Percentiles rank a stretch among this genome's conserved stretches.
Conservation (phyloP, 2,888 invertebrate genomes). For the Sceliomorpha sp. region DNA sequence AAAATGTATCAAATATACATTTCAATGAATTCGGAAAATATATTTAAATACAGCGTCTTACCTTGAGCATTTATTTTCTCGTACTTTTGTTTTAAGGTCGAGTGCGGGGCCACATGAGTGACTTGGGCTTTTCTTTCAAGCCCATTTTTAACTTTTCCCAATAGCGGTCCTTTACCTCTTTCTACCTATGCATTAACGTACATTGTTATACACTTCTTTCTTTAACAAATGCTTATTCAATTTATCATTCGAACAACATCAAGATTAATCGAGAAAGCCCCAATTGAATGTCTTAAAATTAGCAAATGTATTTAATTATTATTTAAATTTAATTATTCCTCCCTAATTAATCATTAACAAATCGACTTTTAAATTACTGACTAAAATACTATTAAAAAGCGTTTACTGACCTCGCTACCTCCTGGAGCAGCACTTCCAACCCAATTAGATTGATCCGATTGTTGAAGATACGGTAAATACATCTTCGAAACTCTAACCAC, state of each 20-base stretch:
- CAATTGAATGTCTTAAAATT: too few relatives aligned
- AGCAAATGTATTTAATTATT: too few relatives aligned
- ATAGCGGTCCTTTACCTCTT: neutral
- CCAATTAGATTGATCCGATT: neutral
- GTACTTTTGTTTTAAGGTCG: neutral
- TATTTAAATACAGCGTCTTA: too few relatives aligned
- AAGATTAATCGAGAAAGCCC: too few relatives aligned
- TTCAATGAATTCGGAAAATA: too few relatives aligned
- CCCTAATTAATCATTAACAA: too few relatives aligned
- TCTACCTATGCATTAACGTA: conserved; percentile 5
- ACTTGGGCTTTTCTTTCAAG: neutral
- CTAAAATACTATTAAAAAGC: too few relatives aligned
- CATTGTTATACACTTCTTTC: neutral
- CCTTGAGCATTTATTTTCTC: neutral
- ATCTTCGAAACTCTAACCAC: neutral
- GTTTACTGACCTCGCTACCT: too few relatives aligned
- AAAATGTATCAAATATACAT: neutral
- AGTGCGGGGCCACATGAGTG: conserved; percentile 1
- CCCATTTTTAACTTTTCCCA: neutral
- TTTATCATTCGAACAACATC: conserved; percentile 6
- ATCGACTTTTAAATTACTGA: too few relatives aligned
- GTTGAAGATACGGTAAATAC: neutral
- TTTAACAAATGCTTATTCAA: neutral
- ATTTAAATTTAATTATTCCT: too few relatives aligned
- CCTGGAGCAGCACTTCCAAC: conserved; percentile 16